Evolutionary conservation across 2,888 invertebrate species (phyloP).

Genomic region (Deilephila elpenor): DNA sequence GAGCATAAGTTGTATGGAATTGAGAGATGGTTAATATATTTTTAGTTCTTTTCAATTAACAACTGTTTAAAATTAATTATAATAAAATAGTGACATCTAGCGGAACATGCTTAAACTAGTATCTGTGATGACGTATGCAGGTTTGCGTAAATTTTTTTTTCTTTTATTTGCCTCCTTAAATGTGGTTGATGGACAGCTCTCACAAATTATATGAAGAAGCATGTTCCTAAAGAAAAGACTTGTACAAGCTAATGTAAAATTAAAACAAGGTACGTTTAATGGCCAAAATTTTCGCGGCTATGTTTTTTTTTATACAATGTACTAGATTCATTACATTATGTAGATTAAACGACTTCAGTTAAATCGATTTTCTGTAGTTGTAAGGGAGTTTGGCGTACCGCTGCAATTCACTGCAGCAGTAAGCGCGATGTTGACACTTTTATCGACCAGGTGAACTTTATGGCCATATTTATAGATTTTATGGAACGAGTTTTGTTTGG

Average conservation of each 20-base stretch:
- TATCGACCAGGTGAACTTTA: constrained; percentile 23
- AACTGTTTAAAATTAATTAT: too few species aligned
- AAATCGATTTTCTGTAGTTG: constrained; percentile 9
- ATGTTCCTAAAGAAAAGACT: background rate
- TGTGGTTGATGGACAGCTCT: background rate
- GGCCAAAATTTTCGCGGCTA: background rate
- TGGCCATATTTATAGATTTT: constrained; percentile 19
- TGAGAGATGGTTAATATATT: too few species aligned
- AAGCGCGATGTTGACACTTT: constrained; percentile 21
- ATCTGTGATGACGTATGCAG: too few species aligned
- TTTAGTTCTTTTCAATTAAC: too few species aligned
- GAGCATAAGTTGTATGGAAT: too few species aligned
- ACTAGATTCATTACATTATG: constrained; percentile 2
- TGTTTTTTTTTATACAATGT: background rate
- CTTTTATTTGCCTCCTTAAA: background rate
- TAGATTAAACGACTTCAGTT: constrained; percentile 10
- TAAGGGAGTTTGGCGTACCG: constrained; percentile 3
- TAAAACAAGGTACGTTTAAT: too few species aligned
- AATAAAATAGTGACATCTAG: too few species aligned
- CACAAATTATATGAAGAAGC: background rate
- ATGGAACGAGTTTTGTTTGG: constrained; percentile 15
- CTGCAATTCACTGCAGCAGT: constrained; percentile 7
- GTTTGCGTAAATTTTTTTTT: background rate
- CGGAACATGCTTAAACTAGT: too few species aligned
- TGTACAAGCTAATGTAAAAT: too few species aligned